Percentiles rank a stretch among this genome's conserved stretches.
Evolutionary conservation across 2,797 vertebrate genomes (phyloP).

Genomic region (Myotis vivesi): DNA sequence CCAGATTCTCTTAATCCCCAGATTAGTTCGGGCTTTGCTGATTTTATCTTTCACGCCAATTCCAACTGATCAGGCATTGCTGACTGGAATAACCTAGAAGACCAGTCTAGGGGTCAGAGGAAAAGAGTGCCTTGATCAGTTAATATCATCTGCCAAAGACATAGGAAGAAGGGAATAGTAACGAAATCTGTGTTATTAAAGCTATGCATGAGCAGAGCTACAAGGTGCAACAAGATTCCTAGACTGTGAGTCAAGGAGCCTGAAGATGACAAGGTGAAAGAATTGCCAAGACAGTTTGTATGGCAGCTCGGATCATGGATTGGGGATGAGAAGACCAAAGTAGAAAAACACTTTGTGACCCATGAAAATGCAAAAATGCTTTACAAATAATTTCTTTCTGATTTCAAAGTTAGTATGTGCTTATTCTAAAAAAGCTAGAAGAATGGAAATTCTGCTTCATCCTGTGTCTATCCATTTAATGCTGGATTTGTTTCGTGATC

Average conservation of each 20-base stretch:
- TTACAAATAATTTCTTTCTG: neutral
- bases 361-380: neutral
- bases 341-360: neutral
- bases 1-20: neutral
- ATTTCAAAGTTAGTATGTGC: neutral
- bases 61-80: neutral
- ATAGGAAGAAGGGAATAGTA: neutral
- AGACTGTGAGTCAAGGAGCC: neutral
- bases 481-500: neutral
- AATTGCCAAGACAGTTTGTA: neutral
- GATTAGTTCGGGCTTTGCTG: conserved; percentile 9
- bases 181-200: neutral
- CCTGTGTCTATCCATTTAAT: neutral
- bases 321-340: neutral
- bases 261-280: neutral
- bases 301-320: neutral
- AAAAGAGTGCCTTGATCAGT: neutral
- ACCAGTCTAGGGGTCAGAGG: neutral
- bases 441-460: neutral
- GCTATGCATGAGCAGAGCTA: neutral
- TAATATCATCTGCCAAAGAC: neutral
- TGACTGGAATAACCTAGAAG: neutral
- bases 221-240: neutral
- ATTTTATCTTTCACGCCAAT: neutral
- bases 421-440: neutral